phyloP scores from a whole-genome alignment of 2,888 invertebrate species.

The Sialis fuliginosa region DNA sequence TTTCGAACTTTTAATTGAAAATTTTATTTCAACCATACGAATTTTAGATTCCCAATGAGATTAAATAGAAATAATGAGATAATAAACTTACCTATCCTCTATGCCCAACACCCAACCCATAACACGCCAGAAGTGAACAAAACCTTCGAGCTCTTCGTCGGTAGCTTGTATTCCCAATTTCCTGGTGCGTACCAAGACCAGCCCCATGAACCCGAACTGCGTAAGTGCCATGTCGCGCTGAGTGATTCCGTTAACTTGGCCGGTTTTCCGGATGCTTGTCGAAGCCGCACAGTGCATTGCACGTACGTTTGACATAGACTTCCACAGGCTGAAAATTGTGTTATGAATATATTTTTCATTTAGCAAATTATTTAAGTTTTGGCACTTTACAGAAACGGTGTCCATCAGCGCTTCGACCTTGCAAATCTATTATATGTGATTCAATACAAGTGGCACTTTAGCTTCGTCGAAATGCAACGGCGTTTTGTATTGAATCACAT shows the following conservation, averaged over 20 bases:
- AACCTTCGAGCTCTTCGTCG: conserved; percentile 50
- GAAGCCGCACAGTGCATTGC: conserved; percentile 47
- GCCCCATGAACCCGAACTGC: conserved; percentile 76
- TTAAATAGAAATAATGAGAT: too few relatives aligned
- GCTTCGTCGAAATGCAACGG: too few relatives aligned
- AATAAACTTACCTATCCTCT: conserved; percentile 43
- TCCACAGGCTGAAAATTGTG: conserved; percentile 37
- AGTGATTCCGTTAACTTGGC: conserved; percentile 36
- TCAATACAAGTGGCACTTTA: too few relatives aligned
- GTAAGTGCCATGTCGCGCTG: conserved; percentile 76
- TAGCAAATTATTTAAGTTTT: too few relatives aligned
- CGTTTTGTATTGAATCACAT: too few relatives aligned
- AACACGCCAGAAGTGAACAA: conserved; percentile 70
- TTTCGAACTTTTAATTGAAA: too few relatives aligned
- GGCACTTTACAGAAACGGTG: too few relatives aligned
- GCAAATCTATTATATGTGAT: too few relatives aligned
- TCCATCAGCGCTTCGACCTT: too few relatives aligned
- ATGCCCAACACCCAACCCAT: conserved; percentile 69
- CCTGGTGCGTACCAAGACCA: conserved; percentile 41
- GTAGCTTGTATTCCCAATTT: conserved; percentile 41
- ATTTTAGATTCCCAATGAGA: too few relatives aligned
- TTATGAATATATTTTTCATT: neutral
- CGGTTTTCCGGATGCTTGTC: conserved; percentile 26
- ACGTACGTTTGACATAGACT: conserved; percentile 46
- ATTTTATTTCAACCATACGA: too few relatives aligned